phyloP scores from a whole-genome alignment of 2,888 invertebrate genomes.

The Byasa hedistus region DNA sequence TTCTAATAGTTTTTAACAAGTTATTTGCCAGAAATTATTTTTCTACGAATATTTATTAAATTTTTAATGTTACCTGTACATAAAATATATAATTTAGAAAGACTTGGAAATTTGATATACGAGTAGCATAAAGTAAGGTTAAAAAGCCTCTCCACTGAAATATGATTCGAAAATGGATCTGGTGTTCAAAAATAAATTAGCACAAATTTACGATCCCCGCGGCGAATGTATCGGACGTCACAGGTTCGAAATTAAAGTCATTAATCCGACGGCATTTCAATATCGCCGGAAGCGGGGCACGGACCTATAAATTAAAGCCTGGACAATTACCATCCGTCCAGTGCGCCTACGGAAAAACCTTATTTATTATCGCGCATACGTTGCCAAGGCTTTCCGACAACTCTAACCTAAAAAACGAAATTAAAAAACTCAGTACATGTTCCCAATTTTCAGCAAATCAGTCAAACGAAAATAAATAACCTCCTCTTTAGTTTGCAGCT shows the following conservation, averaged over 20 bases:
- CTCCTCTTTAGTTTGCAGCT: too few relatives aligned
- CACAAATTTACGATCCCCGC: constrained; percentile 22
- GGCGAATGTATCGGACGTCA: constrained; percentile 27
- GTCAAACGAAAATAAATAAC: too few relatives aligned
- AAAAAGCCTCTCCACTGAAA: constrained; percentile 6
- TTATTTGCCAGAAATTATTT: too few relatives aligned
- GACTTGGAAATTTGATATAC: too few relatives aligned
- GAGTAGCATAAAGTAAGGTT: too few relatives aligned
- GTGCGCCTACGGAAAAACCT: constrained; percentile 46
- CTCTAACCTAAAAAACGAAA: too few relatives aligned
- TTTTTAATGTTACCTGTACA: too few relatives aligned
- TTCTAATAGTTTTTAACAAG: too few relatives aligned
- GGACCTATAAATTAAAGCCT: constrained; percentile 51
- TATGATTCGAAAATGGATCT: constrained; percentile 1
- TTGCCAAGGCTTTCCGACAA: constrained; percentile 31
- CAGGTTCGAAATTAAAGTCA: constrained; percentile 48
- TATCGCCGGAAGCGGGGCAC: constrained; percentile 44
- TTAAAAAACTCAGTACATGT: too few relatives aligned
- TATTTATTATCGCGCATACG: constrained; percentile 44
- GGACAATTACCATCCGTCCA: constrained; percentile 49
- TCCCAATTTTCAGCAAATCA: too few relatives aligned
- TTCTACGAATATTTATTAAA: too few relatives aligned
- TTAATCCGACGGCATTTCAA: constrained; percentile 56
- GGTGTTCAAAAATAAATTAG: constrained; percentile 13
- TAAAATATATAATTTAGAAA: too few relatives aligned